Evolutionary conservation across 2,797 vertebrate species (phyloP).

Genomic region (Etheostoma perlongum): DNA sequence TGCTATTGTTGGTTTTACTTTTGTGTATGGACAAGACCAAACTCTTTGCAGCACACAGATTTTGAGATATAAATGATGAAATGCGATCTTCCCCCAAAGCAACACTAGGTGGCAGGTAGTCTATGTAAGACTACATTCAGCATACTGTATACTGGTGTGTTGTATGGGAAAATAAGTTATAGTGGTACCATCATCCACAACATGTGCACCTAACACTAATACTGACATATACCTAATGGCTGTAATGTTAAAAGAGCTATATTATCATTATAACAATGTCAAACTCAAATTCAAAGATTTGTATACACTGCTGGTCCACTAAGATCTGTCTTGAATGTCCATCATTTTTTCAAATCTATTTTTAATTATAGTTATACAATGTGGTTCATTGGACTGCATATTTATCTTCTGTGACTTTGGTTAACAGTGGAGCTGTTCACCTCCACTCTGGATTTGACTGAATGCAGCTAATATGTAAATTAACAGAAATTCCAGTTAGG

Average conservation of each 20-base stretch:
- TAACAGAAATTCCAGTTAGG: slow-evolving; percentile 37
- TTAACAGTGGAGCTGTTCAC: slow-evolving; percentile 65
- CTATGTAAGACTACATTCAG: not conserved
- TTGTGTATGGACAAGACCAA: not conserved
- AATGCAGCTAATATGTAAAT: slow-evolving; percentile 77
- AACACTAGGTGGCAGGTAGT: slow-evolving; percentile 50
- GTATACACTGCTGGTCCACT: too few relatives aligned
- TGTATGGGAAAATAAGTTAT: not conserved
- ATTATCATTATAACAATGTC: not conserved
- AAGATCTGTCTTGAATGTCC: not conserved
- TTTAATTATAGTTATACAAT: slow-evolving; percentile 19
- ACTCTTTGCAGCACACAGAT: not conserved
- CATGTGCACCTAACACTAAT: not conserved
- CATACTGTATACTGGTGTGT: not conserved
- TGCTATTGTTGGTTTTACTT: not conserved
- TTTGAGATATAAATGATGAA: not conserved
- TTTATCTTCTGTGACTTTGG: slow-evolving; percentile 46
- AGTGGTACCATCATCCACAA: not conserved
- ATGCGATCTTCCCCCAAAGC: not conserved
- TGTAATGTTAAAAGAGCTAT: not conserved
- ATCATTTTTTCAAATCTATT: not conserved
- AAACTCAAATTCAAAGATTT: not conserved
- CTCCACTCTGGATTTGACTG: slow-evolving; percentile 65
- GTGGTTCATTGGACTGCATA: slow-evolving; percentile 4
- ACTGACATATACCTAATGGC: not conserved